These are phyloP conservation scores for Sebastes vulpes DNA, from an alignment of 2,797 vertebrate species.

Conservation along the genomic window DNA sequence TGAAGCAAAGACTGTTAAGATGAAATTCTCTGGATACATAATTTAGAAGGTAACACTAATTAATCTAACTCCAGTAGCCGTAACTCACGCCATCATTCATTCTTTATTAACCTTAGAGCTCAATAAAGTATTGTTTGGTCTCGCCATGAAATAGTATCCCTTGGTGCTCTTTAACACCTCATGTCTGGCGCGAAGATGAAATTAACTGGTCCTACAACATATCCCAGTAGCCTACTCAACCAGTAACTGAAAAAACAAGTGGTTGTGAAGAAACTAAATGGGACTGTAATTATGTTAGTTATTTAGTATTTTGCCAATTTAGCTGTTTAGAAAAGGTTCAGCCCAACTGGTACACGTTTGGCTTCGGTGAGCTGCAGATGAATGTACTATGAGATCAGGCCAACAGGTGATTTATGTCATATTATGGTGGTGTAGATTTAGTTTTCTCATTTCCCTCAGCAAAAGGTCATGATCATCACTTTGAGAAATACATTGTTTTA, in stretches of 20 bases:
- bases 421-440: no score
- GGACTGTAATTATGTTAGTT: not conserved
- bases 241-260: not conserved
- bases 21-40: not conserved
- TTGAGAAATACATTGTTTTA: not conserved
- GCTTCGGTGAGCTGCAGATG: not conserved
- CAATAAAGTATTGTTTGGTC: not conserved
- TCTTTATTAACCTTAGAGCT: not conserved
- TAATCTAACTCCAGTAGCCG: not conserved
- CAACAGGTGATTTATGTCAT: not conserved
- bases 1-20: not conserved
- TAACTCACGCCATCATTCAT: constrained; percentile 10
- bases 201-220: not conserved
- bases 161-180: not conserved
- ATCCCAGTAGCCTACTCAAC: not conserved
- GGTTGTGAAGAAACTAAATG: not conserved
- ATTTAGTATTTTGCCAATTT: not conserved
- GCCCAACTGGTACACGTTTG: not conserved
- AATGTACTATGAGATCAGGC: not conserved
- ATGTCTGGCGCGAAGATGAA: not conserved
- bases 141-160: not conserved
- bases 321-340: not conserved
- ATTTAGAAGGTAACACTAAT: not conserved
- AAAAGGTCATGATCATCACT: not conserved
- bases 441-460: no score